Base-by-base conservation (phyloP, 2,797 vertebrate genomes). In the Helicolenus hilgendorfi region DNA sequence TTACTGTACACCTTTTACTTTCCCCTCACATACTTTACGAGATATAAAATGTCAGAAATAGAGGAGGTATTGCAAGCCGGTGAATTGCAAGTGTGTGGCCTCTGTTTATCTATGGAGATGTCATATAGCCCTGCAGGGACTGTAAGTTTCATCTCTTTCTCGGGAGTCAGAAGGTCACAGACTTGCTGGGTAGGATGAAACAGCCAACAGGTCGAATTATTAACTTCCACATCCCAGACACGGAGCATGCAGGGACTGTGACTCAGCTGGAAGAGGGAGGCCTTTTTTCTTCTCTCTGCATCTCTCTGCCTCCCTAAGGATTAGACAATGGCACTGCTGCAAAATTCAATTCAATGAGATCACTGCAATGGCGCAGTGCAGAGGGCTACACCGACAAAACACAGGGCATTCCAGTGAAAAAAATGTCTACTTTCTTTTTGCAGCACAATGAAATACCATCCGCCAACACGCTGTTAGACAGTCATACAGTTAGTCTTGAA, bases 91-190 rank as follows among this genome's bases (percentile, higher is more conserved):
- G 71, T 49, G 38, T 6, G 41, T 56, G 38, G 31, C 59, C 59
- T 77, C 58, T 77, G 76, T 83, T 72, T 76, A 55, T 84, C 62
- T 67, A 29, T 65, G 49, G 49, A 38, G 63, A 65, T 78, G 79
- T 64, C 63, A 68, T 4, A 62, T 7, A 77, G 70, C 53, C 58
- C 70, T 56, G 78, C 77, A 59, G 73, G 31, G 31, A 56, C 71
- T 76, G 24, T 1, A 79, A 77, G 49, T 84, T 91, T 77, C 71
- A 81, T 92, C 76, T 76, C 14, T 64, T 59, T 58, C 13, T 78
- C 22, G 31, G 79, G 79, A 87, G 88, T 72, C 84, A 90, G 31
- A 85, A 90, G 83, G 86, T 85, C 83, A 78, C 62, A 78, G 53
- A 74, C 72, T 76, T 60, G 59, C 83, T 79, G 77, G 45, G 76